Evolutionary conservation across 1,140 invertebrate genomes (phyloP).

Genomic region (Tachypleus tridentatus): DNA sequence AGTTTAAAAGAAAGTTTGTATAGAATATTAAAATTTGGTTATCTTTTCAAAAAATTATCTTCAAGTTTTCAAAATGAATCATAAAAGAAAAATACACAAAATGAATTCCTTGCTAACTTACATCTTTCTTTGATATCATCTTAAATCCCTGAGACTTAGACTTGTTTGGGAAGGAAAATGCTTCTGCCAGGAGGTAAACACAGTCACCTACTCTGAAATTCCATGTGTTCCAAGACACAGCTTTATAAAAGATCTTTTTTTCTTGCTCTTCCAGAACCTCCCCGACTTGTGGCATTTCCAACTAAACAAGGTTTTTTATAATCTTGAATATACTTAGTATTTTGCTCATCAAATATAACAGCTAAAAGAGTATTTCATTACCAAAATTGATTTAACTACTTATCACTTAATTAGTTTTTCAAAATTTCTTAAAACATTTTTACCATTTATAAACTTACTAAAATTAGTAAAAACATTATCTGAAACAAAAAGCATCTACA

Average conservation of each 20-base stretch:
- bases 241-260: constrained; percentile 24
- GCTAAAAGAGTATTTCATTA: background rate
- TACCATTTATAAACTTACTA: too few species aligned
- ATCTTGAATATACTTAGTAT: constrained; percentile 25
- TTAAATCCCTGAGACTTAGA: constrained; percentile 36
- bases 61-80: background rate
- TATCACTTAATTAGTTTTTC: too few species aligned
- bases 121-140: constrained; percentile 25
- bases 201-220: constrained; percentile 53
- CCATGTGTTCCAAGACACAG: constrained; percentile 38
- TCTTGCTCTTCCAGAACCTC: constrained; percentile 17
- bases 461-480: too few species aligned
- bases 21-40: background rate
- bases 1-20: background rate
- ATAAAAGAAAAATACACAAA: constrained; percentile 3
- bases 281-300: too few species aligned
- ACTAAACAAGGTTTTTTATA: too few species aligned
- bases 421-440: too few species aligned
- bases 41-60: background rate
- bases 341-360: constrained; percentile 36
- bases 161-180: constrained; percentile 32
- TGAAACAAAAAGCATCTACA: too few species aligned
- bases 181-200: constrained; percentile 55
- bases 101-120: constrained; percentile 8
- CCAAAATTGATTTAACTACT: too few species aligned